A percentile compares a stretch with the other conserved stretches of the same genome.
These are phyloP conservation scores for Tenthredo notha DNA, from an alignment of 2,888 invertebrate species.

Conservation along the genomic window DNA sequence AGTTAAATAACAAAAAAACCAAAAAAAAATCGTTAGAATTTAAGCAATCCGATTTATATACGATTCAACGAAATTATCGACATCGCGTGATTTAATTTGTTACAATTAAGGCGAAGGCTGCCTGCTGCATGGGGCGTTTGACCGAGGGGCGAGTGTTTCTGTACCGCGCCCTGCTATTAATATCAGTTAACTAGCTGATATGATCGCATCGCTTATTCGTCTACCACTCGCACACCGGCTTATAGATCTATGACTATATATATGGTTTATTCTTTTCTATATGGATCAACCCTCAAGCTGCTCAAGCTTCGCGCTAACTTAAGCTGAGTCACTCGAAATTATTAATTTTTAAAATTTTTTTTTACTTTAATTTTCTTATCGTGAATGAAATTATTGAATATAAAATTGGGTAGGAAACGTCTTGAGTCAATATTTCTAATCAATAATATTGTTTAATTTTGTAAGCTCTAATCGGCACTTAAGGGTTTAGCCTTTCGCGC, in stretches of 20 bases:
- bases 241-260: not conserved
- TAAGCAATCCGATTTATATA: not conserved
- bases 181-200: constrained; percentile 78
- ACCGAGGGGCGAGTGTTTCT: constrained; percentile 55
- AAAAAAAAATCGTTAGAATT: not conserved
- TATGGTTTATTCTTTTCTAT: not conserved
- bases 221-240: constrained; percentile 43
- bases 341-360: no score
- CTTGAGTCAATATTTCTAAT: not conserved
- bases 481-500: not conserved
- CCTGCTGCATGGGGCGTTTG: constrained; percentile 52
- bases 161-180: constrained; percentile 78
- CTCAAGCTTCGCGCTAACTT: not conserved
- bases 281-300: constrained; percentile 27
- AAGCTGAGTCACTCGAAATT: constrained; percentile 31
- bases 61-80: constrained; percentile 59
- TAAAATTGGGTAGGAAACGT: not conserved
- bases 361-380: not conserved
- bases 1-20: not conserved
- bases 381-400: not conserved
- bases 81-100: constrained; percentile 75
- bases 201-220: constrained; percentile 71
- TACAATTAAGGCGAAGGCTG: constrained; percentile 71
- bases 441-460: not conserved
- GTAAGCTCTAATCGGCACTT: not conserved